phyloP scores from a whole-genome alignment of 2,797 vertebrate genomes.

The Salarias fasciatus region DNA sequence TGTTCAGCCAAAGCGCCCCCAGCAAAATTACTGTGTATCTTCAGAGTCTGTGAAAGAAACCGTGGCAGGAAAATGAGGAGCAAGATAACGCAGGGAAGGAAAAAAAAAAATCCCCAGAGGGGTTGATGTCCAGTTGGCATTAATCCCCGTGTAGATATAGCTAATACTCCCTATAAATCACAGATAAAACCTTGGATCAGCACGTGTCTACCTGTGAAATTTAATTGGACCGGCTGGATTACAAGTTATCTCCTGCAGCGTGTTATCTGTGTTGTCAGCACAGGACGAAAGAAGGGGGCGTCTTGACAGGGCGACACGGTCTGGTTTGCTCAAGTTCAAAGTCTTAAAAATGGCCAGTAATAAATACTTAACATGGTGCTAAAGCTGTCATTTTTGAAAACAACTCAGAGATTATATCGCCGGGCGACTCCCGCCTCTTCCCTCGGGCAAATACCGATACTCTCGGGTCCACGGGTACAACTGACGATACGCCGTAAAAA shows the following conservation, averaged over 20 bases:
- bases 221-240: conserved; percentile 32
- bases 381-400: conserved; percentile 77
- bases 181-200: conserved; percentile 5
- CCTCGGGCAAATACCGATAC: conserved; percentile 58
- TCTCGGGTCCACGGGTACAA: conserved; percentile 10
- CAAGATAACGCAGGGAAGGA: conserved; percentile 12
- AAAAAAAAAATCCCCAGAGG: neutral
- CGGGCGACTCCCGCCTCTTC: conserved; percentile 32
- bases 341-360: conserved; percentile 59
- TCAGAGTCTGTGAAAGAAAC: conserved; percentile 36
- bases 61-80: conserved; percentile 18
- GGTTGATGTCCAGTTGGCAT: conserved; percentile 4
- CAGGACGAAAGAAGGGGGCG: conserved; percentile 17
- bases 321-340: conserved; percentile 76
- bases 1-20: conserved; percentile 34
- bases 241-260: conserved; percentile 28
- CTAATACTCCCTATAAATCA: conserved; percentile 20
- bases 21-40: conserved; percentile 25
- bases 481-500: conserved; percentile 33
- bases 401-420: conserved; percentile 57
- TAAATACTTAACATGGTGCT: conserved; percentile 68
- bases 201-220: conserved; percentile 13
- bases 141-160: conserved; percentile 6
- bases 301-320: conserved; percentile 42
- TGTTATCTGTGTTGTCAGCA: conserved; percentile 55